Percentiles rank a stretch among this genome's conserved stretches.
Evolutionary conservation across 2,797 vertebrate species (phyloP).

Genomic region (Lithobates sylvaticus): DNA sequence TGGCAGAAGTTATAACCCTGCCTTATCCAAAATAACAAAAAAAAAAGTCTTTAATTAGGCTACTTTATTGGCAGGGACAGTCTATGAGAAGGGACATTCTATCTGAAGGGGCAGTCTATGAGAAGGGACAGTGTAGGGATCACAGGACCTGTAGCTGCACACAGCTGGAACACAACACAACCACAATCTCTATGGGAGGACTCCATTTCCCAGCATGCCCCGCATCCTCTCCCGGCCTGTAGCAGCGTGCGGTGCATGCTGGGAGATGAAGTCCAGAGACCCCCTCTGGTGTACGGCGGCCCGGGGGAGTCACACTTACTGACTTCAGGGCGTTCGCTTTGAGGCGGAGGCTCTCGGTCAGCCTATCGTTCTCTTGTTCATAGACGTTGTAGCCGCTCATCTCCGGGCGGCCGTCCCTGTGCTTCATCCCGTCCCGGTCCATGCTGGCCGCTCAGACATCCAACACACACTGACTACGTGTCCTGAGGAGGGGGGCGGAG

Average conservation of each 20-base stretch:
- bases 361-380: slow-evolving; percentile 93
- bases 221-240: too few relatives aligned
- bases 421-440: slow-evolving; percentile 61
- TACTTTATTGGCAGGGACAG: too few relatives aligned
- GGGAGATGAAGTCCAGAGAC: slow-evolving; percentile 16
- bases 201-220: slow-evolving; percentile 23
- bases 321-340: slow-evolving; percentile 95
- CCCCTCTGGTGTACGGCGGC: not conserved
- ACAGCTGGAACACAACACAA: not conserved
- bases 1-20: too few relatives aligned
- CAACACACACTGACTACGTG: slow-evolving; percentile 49
- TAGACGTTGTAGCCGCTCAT: slow-evolving; percentile 91
- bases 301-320: slow-evolving; percentile 76
- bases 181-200: not conserved
- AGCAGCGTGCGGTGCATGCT: not conserved
- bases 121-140: not conserved
- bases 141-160: not conserved
- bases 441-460: slow-evolving; percentile 25
- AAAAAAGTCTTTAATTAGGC: too few relatives aligned
- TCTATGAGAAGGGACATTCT: too few relatives aligned
- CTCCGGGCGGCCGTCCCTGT: slow-evolving; percentile 43
- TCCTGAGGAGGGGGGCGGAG: slow-evolving; percentile 2
- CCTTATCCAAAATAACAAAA: too few relatives aligned
- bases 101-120: too few relatives aligned
- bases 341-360: slow-evolving; percentile 88